phyloP scores from a whole-genome alignment of 2,888 invertebrate species.

The Ormia ochracea region DNA sequence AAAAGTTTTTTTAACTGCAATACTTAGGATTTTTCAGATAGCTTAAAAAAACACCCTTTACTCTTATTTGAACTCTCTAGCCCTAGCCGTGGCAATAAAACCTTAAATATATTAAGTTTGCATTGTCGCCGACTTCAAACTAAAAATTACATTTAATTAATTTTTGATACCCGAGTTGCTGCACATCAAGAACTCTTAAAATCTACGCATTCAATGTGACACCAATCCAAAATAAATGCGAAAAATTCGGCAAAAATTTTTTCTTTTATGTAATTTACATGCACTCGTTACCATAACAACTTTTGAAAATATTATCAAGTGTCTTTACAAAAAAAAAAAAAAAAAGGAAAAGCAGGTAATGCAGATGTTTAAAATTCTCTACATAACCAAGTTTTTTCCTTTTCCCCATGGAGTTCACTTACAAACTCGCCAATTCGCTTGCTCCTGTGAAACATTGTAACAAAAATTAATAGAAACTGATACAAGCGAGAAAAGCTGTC shows the following conservation, averaged over 20 bases:
- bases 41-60: too few relatives aligned
- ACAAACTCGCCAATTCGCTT: neutral
- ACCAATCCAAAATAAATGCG: neutral
- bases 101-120: too few relatives aligned
- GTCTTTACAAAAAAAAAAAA: neutral
- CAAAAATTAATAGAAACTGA: conserved; percentile 43
- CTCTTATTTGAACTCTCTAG: too few relatives aligned
- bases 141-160: too few relatives aligned
- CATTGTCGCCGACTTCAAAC: too few relatives aligned
- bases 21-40: too few relatives aligned
- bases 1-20: too few relatives aligned
- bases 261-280: neutral
- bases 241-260: neutral
- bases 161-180: too few relatives aligned
- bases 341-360: neutral
- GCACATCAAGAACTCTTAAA: too few relatives aligned
- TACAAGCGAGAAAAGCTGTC: neutral
- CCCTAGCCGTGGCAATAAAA: too few relatives aligned
- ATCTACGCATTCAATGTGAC: neutral
- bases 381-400: conserved; percentile 41
- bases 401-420: conserved; percentile 7
- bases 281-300: neutral
- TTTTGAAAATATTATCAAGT: neutral
- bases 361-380: conserved; percentile 43
- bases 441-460: neutral